These are phyloP conservation scores for Epinephelus cyanopodus DNA, from an alignment of 2,113 vertebrate species.

Conservation along the genomic window DNA sequence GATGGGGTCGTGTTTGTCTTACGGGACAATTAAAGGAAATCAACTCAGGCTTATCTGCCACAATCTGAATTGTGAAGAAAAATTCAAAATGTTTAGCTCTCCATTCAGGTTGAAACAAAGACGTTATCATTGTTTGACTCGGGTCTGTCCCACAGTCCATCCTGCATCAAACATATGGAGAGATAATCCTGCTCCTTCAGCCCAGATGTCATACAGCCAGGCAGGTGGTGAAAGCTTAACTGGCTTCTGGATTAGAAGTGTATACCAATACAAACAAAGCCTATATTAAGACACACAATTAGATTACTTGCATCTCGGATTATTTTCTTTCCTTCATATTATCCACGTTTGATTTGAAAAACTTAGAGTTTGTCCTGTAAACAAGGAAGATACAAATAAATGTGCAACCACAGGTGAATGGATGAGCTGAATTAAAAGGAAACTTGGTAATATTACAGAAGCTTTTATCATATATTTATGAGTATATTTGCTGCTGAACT, in stretches of 20 bases:
- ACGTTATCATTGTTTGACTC: neutral
- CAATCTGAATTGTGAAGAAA: neutral
- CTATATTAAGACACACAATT: conserved; percentile 3
- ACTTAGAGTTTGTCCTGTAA: neutral
- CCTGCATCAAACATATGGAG: neutral
- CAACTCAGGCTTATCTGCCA: neutral
- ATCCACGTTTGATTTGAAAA: conserved; percentile 14
- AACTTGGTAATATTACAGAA: neutral
- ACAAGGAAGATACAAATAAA: neutral
- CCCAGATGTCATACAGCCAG: conserved; percentile 23
- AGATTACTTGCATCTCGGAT: conserved; percentile 9
- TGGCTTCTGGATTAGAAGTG: neutral
- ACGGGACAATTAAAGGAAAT: conserved; percentile 38
- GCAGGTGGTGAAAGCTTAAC: neutral
- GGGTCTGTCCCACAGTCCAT: neutral
- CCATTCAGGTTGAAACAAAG: neutral
- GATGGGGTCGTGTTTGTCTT: neutral
- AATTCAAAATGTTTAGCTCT: neutral
- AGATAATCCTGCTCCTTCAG: neutral
- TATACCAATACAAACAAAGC: neutral
- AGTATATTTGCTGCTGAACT: neutral
- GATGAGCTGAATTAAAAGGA: neutral
- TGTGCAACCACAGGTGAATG: neutral
- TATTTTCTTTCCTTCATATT: conserved; percentile 27
- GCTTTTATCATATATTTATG: neutral